A percentile compares a stretch with the other conserved stretches of the same genome.
phyloP scores from a whole-genome alignment of 30 jellyfish, hydroid and myxozoan genomes.

The Chironex yamaguchii region DNA sequence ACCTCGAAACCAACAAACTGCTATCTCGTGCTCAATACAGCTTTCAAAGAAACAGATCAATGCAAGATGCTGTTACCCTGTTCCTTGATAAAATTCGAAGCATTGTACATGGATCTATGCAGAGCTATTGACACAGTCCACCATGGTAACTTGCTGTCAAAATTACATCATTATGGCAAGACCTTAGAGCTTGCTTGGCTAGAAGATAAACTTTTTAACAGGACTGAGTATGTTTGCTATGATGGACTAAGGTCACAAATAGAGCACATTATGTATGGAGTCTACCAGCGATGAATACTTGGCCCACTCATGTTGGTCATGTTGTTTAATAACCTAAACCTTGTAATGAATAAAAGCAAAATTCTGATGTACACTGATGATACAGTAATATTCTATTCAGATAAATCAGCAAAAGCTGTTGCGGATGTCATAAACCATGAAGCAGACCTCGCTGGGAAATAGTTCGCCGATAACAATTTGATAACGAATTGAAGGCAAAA shows the following conservation, averaged over 20 bases:
- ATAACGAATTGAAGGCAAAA: background rate
- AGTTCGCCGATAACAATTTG: background rate
- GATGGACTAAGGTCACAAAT: constrained; percentile 73
- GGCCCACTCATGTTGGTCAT: constrained; percentile 69
- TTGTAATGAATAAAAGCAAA: background rate
- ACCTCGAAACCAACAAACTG: constrained; percentile 45
- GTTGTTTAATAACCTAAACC: constrained; percentile 14
- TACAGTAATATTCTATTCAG: background rate
- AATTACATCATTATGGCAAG: constrained; percentile 33
- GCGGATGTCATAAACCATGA: background rate
- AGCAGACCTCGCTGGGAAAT: background rate
- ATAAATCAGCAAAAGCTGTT: background rate
- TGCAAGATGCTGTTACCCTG: constrained; percentile 60
- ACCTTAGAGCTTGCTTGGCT: constrained; percentile 51
- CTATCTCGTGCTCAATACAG: constrained; percentile 52
- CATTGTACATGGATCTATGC: constrained; percentile 59
- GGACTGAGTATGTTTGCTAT: constrained; percentile 59
- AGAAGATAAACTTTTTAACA: constrained; percentile 43
- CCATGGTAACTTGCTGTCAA: constrained; percentile 45
- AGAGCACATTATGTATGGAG: constrained; percentile 67
- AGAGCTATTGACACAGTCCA: constrained; percentile 46
- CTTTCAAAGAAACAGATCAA: constrained; percentile 43
- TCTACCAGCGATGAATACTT: constrained; percentile 63
- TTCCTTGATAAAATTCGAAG: constrained; percentile 62
- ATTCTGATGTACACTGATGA: background rate